Evolutionary conservation across 2,888 invertebrate genomes (phyloP).

Genomic region (Apamea anceps): DNA sequence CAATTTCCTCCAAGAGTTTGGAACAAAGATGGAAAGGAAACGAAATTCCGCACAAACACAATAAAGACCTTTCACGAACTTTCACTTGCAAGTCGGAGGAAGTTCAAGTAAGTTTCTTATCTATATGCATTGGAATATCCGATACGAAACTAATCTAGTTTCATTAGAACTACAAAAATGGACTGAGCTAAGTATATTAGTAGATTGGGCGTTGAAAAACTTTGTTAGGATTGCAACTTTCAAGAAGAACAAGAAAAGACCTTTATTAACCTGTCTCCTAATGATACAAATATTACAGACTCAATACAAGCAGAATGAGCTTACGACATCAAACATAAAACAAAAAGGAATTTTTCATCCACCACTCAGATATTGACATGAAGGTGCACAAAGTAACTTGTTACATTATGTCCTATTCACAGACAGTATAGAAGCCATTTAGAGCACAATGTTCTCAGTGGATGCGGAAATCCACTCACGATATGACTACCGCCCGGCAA

Average conservation of each 20-base stretch:
- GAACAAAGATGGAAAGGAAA: conserved; percentile 79
- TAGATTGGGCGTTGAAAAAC: neutral
- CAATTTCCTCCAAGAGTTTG: conserved; percentile 72
- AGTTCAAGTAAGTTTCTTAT: conserved; percentile 62
- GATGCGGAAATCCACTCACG: conserved; percentile 83
- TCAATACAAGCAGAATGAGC: conserved; percentile 7
- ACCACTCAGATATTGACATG: conserved; percentile 67
- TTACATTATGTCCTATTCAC: conserved; percentile 78
- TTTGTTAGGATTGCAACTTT: neutral
- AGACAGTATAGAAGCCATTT: conserved; percentile 73
- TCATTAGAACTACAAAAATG: conserved; percentile 52
- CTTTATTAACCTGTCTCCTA: neutral
- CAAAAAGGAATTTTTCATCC: conserved; percentile 62
- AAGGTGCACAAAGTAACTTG: conserved; percentile 73
- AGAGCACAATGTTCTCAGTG: conserved; percentile 77
- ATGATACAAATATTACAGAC: neutral
- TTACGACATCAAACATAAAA: conserved; percentile 37
- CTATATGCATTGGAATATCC: conserved; percentile 53
- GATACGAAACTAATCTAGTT: conserved; percentile 54
- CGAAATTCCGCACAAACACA: conserved; percentile 78
- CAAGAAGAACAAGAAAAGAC: neutral
- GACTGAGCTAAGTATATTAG: neutral
- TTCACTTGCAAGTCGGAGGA: conserved; percentile 69
- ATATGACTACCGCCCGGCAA: conserved; percentile 75
- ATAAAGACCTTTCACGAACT: conserved; percentile 79